These are phyloP conservation scores for Chelonoidis abingdonii DNA, from an alignment of 2,113 vertebrate species.

Conservation along the genomic window DNA sequence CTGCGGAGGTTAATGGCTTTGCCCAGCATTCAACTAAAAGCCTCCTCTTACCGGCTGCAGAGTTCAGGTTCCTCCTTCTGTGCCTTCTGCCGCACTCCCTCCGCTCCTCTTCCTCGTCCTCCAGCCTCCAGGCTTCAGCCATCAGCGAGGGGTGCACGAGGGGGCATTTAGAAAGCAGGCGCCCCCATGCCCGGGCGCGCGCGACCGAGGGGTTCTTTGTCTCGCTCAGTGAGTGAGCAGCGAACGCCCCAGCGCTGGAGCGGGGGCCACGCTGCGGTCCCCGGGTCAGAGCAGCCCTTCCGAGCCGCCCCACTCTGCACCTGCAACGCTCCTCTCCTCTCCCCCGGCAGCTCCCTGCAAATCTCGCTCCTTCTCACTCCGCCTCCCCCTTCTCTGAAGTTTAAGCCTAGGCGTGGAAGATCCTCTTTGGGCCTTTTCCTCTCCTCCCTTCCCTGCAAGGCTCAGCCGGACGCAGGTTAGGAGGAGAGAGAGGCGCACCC, in stretches of 20 bases:
- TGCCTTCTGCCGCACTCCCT: slow-evolving; percentile 80
- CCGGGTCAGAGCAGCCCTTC: neutral
- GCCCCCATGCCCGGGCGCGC: slow-evolving; percentile 22
- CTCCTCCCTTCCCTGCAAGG: neutral
- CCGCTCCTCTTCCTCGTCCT: slow-evolving; percentile 85
- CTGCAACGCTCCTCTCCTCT: neutral
- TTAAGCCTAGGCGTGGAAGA: neutral
- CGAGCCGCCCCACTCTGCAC: neutral
- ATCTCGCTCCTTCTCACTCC: neutral
- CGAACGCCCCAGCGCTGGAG: neutral
- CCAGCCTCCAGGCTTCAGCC: slow-evolving; percentile 88
- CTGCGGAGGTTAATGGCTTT: no score
- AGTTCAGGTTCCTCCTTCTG: slow-evolving; percentile 73
- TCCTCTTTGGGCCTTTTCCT: neutral
- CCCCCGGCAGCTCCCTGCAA: neutral
- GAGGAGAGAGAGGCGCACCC: neutral
- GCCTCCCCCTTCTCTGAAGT: neutral
- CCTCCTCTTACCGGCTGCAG: slow-evolving; percentile 82
- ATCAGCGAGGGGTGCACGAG: slow-evolving; percentile 69
- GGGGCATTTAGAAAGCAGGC: slow-evolving; percentile 32
- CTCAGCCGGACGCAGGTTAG: neutral
- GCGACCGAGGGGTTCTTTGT: neutral
- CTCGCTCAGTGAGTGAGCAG: neutral
- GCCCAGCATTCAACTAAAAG: neutral
- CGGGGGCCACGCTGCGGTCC: neutral